Base-by-base conservation (phyloP, 2,888 invertebrate genomes). In the Tetragonisca angustula region DNA sequence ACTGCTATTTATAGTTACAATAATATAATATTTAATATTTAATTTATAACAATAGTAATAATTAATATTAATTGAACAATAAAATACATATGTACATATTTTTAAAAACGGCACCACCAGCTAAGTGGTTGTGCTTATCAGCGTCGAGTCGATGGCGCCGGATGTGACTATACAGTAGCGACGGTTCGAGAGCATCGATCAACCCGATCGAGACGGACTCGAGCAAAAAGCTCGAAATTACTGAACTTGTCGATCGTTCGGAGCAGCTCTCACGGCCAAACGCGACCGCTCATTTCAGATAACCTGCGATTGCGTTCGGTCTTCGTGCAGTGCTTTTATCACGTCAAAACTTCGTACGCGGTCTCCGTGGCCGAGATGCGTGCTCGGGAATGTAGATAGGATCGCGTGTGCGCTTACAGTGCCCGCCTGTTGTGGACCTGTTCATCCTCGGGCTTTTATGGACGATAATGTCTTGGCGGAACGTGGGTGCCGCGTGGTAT, bases 211-310 rank as follows among this genome's bases (percentile, higher is more conserved):
- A 69, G 77, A 67, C 82, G 79, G 86, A 86, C 9, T 36, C 86
- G 87, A 87, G 84, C 85, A 90, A 90, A 90, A 91, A 88, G 85
- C 88, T 85, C 76, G 43, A 9, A 11, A 43, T 11, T 43, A 43
- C 43, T 43, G 43, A 43, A 43, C 43, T 84, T 74, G 83, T 83
- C 85, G 88, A 91, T 91, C 84, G 86, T 89, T 67, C 81, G 21
- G 71, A 68, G 74, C 75, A 59, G 79, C 83, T 89, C 88, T 90
- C 86, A 89, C 89, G 86, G 70, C 83, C 67, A 73, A 79, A 21
- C 59, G 62, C 32, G 78, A 56, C 62, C 54, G 76, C 69, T 86
- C 86, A 62, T 88, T 88, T 83, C 85, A 85, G 87, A 87, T 86
- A 87, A 83, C 78, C 75, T 56, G 67, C 75, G 88, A 59, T n/a